phyloP scores from a whole-genome alignment of 2,797 vertebrate genomes.

The Sebastes cheni region DNA sequence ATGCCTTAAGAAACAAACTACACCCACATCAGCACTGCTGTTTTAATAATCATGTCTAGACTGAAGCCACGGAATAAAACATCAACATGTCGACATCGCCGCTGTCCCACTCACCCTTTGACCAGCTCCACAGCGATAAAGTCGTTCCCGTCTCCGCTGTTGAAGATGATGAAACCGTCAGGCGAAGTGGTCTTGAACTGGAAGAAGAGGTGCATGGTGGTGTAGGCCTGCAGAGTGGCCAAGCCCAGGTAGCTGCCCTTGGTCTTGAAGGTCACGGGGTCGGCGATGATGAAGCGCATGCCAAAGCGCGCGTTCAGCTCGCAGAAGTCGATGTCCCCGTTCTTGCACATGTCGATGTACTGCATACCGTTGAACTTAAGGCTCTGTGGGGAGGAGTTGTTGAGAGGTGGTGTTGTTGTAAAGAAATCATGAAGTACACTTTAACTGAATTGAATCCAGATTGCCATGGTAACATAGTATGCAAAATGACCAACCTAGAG shows the following conservation, averaged over 20 bases:
- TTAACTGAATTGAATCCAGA: not conserved
- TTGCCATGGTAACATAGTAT: not conserved
- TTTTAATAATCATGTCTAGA: not conserved
- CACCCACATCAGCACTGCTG: not conserved
- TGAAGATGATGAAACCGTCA: conserved; percentile 97
- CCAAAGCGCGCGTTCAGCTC: conserved; percentile 97
- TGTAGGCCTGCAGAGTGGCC: conserved; percentile 95
- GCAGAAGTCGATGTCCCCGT: conserved; percentile 97
- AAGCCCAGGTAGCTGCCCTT: conserved; percentile 96
- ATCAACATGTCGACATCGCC: not conserved
- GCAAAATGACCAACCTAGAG: not conserved
- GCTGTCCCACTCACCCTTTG: conserved; percentile 87
- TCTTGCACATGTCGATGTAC: conserved; percentile 98
- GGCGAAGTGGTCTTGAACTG: conserved; percentile 98
- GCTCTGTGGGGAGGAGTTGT: conserved; percentile 75
- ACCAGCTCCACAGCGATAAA: conserved; percentile 97
- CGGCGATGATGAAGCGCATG: conserved; percentile 94
- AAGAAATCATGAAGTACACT: not conserved
- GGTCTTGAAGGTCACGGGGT: conserved; percentile 96
- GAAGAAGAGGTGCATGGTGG: conserved; percentile 98
- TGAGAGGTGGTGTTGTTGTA: not conserved
- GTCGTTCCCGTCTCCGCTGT: conserved; percentile 96
- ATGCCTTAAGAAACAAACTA: not conserved
- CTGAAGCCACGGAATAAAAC: not conserved
- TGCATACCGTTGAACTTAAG: conserved; percentile 96